Base-by-base conservation (phyloP, 2,113 vertebrate genomes). In the Proteles cristata region DNA sequence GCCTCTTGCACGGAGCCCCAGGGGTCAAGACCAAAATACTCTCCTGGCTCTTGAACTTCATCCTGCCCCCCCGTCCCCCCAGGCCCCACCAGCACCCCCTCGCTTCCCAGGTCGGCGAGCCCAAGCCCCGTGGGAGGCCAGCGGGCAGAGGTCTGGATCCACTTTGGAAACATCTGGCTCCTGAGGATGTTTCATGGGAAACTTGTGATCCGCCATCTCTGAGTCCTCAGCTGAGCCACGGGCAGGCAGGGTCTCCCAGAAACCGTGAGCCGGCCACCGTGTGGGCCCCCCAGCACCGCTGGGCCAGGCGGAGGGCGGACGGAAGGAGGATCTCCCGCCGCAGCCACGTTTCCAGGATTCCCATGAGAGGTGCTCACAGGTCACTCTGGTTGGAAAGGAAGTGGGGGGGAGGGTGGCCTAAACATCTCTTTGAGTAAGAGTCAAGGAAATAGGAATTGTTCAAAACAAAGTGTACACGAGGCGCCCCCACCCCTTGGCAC, bases 241-340 rank as follows among this genome's bases (percentile, higher is more conserved):
- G 48, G 68, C 19, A 16, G 61, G 17, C 0, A 0, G 68, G 9
- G n/a, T 25, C 19, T 35, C 16, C 23, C 0, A 26, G 73, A n/a
- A 26, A 53, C 53, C 11, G 17, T 33, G 45, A 68, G 68, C 10
- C n/a, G 16, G 17, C 1, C 3, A 1, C 26, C 25, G 12, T 0
- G 4, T 7, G 2, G 19, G 12, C 88, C 28, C 35, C 48, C 11
- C 16, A 10, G 55, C 0, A 0, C 39, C 28, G 5, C 43, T 21
- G 48, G 45, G 45, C 16, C 5, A 25, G 68, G 55, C 2, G 15
- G 26, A 9, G 28, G 58, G 5, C 17, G 6, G 68, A 4, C 1
- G 2, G 15, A 39, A 43, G 31, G 61, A 28, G 50, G 77, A 35
- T 21, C 28, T 55, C 26, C 1, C 0, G 0, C 31, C 0, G 2